Percentiles rank a stretch among this genome's conserved stretches.
Conservation (phyloP, 2,888 invertebrate species). For the Archips crataeganus region DNA sequence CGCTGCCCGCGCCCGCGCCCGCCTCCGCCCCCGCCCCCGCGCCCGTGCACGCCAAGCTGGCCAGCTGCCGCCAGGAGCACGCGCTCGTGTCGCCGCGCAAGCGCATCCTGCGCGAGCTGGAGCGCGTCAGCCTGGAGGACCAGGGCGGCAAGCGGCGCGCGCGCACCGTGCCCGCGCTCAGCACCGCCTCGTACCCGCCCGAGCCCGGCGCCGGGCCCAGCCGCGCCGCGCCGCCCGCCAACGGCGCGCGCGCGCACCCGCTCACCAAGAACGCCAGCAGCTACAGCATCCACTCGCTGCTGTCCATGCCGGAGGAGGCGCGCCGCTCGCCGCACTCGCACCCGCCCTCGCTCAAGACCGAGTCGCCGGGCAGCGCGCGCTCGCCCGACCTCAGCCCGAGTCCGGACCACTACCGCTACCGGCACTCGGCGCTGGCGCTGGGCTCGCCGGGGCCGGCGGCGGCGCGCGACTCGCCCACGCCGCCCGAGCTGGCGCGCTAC, state of each 20-base stretch:
- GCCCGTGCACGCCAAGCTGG: slow-evolving; percentile 77
- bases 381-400: slow-evolving; percentile 78
- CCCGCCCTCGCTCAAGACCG: slow-evolving; percentile 67
- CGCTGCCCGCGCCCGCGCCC: slow-evolving; percentile 70
- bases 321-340: slow-evolving; percentile 55
- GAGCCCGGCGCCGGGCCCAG: slow-evolving; percentile 58
- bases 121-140: slow-evolving; percentile 90
- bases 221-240: slow-evolving; percentile 56
- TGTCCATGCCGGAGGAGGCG: slow-evolving; percentile 87
- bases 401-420: slow-evolving; percentile 75
- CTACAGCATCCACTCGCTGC: slow-evolving; percentile 94
- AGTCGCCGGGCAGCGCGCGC: slow-evolving; percentile 72
- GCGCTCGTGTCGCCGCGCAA: slow-evolving; percentile 92
- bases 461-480: slow-evolving; percentile 71
- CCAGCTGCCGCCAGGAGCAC: slow-evolving; percentile 80
- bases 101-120: slow-evolving; percentile 92
- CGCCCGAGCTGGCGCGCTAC: slow-evolving; percentile 68
- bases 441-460: slow-evolving; percentile 66
- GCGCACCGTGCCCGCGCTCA: slow-evolving; percentile 74
- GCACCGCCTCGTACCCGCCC: slow-evolving; percentile 62
- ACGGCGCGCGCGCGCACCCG: slow-evolving; percentile 62
- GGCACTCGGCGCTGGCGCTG: slow-evolving; percentile 67
- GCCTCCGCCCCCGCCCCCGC: slow-evolving; percentile 67
- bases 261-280: slow-evolving; percentile 87
- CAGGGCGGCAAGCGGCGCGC: slow-evolving; percentile 87